A percentile compares a stretch with the other conserved stretches of the same genome.
Conservation (phyloP, 2,113 vertebrate genomes). For the Python bivittatus region DNA sequence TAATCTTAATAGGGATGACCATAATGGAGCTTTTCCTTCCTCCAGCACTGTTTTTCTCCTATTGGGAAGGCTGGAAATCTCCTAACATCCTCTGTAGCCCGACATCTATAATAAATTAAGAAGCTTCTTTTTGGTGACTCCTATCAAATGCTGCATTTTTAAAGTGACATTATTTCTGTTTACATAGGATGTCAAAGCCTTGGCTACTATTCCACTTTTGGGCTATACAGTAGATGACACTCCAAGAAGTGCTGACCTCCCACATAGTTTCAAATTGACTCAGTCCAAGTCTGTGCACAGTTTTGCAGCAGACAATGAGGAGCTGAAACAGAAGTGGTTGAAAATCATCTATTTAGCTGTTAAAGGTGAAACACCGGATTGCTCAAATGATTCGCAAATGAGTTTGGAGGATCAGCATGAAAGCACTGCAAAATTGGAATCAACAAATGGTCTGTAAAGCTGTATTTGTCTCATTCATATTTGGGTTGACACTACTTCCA, state of each 20-base stretch:
- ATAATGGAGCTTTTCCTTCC: neutral
- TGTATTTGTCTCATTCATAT: slow-evolving; percentile 42
- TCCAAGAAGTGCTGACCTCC: slow-evolving; percentile 79
- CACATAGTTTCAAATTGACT: slow-evolving; percentile 88
- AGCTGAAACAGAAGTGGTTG: slow-evolving; percentile 94
- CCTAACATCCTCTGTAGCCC: neutral
- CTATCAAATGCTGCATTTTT: neutral
- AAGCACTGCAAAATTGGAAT: slow-evolving; percentile 61
- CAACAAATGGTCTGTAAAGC: slow-evolving; percentile 15
- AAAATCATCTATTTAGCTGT: slow-evolving; percentile 89
- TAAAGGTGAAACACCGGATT: slow-evolving; percentile 82
- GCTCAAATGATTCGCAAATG: slow-evolving; percentile 57
- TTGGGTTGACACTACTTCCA: slow-evolving; percentile 26
- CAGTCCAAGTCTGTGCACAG: slow-evolving; percentile 94
- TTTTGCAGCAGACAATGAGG: slow-evolving; percentile 91
- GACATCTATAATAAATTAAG: neutral
- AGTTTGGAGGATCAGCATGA: slow-evolving; percentile 63
- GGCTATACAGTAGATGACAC: slow-evolving; percentile 90
- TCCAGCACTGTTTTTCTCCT: no score
- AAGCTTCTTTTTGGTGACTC: neutral
- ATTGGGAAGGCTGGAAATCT: neutral
- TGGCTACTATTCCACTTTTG: slow-evolving; percentile 92
- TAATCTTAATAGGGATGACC: neutral
- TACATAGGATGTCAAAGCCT: slow-evolving; percentile 91
- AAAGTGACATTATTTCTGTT: slow-evolving; percentile 10